These are phyloP conservation scores for Strix occidentalis DNA, from an alignment of 2,797 vertebrate species.

Conservation along the genomic window DNA sequence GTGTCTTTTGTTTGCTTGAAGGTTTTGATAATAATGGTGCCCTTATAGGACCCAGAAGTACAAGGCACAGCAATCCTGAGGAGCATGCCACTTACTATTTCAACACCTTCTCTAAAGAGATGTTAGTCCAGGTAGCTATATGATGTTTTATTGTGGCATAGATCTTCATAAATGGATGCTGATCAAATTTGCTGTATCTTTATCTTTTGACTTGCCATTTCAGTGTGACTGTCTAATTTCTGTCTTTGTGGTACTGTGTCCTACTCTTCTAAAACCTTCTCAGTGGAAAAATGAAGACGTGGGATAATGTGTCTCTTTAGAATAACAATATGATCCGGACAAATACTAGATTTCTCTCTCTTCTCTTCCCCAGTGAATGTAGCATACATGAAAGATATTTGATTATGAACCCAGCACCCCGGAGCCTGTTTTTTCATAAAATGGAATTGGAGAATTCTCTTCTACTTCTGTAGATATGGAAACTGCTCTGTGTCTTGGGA, in stretches of 20 bases:
- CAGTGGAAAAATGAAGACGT: neutral
- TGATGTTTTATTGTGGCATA: neutral
- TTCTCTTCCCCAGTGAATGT: neutral
- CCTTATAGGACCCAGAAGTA: conserved; percentile 91
- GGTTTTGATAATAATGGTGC: conserved; percentile 96
- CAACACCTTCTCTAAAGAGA: conserved; percentile 95
- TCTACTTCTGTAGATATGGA: neutral
- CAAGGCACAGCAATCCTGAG: conserved; percentile 93
- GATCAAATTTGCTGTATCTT: neutral
- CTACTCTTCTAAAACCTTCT: neutral
- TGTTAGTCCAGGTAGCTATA: conserved; percentile 91
- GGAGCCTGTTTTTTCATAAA: neutral
- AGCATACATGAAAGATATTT: neutral
- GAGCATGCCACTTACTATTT: conserved; percentile 97
- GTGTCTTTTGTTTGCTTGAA: conserved; percentile 74
- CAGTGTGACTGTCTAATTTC: neutral
- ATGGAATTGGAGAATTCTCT: neutral
- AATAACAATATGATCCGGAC: neutral
- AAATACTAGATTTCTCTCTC: neutral
- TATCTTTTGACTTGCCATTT: neutral
- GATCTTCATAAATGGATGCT: neutral
- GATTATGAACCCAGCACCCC: neutral
- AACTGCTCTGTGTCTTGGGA: neutral
- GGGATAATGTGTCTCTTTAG: neutral
- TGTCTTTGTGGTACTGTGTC: neutral